Conservation (phyloP, 2,797 vertebrate species). For the Pangasius larnaudii region DNA sequence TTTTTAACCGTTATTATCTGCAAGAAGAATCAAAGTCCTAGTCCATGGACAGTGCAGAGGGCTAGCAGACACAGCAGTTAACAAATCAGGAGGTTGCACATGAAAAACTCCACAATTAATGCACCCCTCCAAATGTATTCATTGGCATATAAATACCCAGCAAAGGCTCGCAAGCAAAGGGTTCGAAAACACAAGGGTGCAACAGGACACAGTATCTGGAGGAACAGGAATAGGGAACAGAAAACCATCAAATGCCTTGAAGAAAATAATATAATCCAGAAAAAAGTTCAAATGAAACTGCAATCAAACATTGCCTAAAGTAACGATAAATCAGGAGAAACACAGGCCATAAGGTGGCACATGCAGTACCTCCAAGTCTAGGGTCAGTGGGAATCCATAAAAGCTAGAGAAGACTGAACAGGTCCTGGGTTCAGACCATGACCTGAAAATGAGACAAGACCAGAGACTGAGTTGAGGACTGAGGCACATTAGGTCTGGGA, state of each 20-base stretch:
- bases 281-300: neutral
- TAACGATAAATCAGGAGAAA: neutral
- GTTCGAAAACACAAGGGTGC: neutral
- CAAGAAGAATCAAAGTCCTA: neutral
- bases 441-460: neutral
- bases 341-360: neutral
- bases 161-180: neutral
- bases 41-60: neutral
- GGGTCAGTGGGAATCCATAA: neutral
- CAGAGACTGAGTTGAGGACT: neutral
- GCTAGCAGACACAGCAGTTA: neutral
- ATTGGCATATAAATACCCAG: neutral
- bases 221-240: neutral
- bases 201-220: neutral
- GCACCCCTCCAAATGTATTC: neutral
- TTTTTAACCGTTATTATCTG: neutral
- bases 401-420: neutral
- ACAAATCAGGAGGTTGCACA: neutral
- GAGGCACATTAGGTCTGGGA: neutral
- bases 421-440: neutral
- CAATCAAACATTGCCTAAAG: neutral
- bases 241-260: neutral
- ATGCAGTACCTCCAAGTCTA: neutral
- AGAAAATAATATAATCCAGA: neutral
- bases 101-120: neutral